Base-by-base conservation (phyloP, 92 coral and sea anemone genomes). In the Actinostola sp. region DNA sequence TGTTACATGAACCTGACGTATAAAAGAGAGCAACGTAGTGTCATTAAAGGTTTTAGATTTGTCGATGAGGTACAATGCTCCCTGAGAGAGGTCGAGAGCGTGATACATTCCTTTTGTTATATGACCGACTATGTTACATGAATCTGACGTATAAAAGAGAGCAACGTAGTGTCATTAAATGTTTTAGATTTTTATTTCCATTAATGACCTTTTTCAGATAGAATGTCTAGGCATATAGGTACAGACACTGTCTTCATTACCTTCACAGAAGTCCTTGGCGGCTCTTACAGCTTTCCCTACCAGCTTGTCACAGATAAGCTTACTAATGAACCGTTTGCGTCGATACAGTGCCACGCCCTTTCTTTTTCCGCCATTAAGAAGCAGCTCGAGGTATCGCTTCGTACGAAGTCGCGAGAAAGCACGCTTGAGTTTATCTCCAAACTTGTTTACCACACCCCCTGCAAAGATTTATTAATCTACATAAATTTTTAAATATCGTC, bases 101-200 rank as follows among this genome's bases (percentile, higher is more conserved):
- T 82, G 84, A 77, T 91, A 89, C 62, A 83, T 71, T 17, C 95
- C 95, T 63, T 81, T 89, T 42, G 91, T 82, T 61, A 89, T 73
- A 55, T 89, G 95, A 38, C 87, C 87, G 33, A 63, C 73, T 14
- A 85, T 61, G 34, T 72, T 57, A 36, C 95, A 89, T 26, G 95
- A 85, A 17, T 91, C 95, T 83, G 19, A 3, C 4, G n/a, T n/a
- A n/a, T 14, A 9, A 32, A 29, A 29, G n/a, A 23, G 11, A 36
- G 26, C 3, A 26, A 6, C 21, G 23, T 33, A 0, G 42, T 2
- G 24, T 29, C n/a, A 56, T 3, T 14, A n/a, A 53, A 19, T n/a
- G 21, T 35, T 7, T 15, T 19, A 57, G 80, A 57, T 21, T 79
- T 75, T 26, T 0, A 0, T 26, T 26, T 8, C 42, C 4, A 36